phyloP scores from a whole-genome alignment of 2,113 vertebrate genomes.

The Daboia siamensis region DNA sequence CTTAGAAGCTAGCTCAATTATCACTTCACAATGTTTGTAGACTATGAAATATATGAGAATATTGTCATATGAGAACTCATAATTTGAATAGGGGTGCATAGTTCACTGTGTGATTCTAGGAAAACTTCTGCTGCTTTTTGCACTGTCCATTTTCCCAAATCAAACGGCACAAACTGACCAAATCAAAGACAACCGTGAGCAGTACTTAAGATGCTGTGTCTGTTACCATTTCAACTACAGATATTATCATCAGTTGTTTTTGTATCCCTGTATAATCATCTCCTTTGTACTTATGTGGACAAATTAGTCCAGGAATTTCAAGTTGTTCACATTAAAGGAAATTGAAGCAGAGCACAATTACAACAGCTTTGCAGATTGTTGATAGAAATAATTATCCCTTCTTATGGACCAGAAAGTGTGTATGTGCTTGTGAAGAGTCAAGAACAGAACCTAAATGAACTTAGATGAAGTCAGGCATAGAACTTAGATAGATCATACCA shows the following conservation, averaged over 20 bases:
- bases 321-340: background rate
- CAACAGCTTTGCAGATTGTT: background rate
- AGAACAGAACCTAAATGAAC: background rate
- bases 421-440: background rate
- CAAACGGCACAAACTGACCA: background rate
- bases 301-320: background rate
- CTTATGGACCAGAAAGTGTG: background rate
- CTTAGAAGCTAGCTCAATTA: background rate
- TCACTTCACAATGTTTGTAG: background rate
- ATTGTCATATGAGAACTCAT: background rate
- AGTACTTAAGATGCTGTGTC: background rate
- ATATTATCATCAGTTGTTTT: background rate
- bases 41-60: background rate
- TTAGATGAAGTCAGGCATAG: background rate
- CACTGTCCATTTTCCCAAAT: background rate
- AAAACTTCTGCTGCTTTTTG: background rate
- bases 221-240: background rate
- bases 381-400: background rate
- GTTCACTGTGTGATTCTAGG: background rate
- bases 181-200: background rate
- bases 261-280: too few species aligned
- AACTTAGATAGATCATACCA: background rate
- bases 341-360: background rate
- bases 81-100: background rate
- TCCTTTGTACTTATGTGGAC: background rate